phyloP scores from a whole-genome alignment of 2,797 vertebrate species.

The Cyprinella venusta region DNA sequence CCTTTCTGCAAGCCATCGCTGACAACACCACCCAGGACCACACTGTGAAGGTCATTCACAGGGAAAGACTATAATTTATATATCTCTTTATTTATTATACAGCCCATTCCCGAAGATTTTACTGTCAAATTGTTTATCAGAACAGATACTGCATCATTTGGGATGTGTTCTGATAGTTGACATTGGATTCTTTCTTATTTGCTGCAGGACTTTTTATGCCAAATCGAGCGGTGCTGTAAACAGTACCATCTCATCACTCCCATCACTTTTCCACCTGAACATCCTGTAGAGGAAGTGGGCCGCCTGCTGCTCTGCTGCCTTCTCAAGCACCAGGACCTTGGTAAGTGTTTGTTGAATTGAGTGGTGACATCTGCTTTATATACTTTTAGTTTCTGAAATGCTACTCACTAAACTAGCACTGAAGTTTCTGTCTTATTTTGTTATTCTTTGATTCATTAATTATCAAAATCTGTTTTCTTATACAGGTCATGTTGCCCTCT shows the following conservation, averaged over 20 bases:
- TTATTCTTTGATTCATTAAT: not conserved
- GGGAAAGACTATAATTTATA: not conserved
- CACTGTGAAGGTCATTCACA: conserved; percentile 88
- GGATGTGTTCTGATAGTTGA: not conserved
- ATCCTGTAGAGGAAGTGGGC: conserved; percentile 98
- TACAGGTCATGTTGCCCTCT: conserved; percentile 91
- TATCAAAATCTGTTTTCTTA: conserved; percentile 18
- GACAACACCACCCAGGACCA: conserved; percentile 98
- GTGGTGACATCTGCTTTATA: not conserved
- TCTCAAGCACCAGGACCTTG: conserved; percentile 97
- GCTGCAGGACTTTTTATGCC: conserved; percentile 94
- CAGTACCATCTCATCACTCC: conserved; percentile 97
- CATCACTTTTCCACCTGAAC: conserved; percentile 94
- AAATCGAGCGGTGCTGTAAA: conserved; percentile 96
- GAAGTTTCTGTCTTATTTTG: not conserved
- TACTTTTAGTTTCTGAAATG: not conserved
- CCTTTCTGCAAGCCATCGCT: conserved; percentile 95
- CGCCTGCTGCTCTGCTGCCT: conserved; percentile 95
- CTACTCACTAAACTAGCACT: not conserved
- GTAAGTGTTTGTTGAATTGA: conserved; percentile 72
- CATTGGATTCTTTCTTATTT: conserved; percentile 4
- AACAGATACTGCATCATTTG: not conserved
- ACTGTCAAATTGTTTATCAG: not conserved
- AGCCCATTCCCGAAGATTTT: not conserved
- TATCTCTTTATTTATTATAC: not conserved